These are phyloP conservation scores for Drosophila fuyamai DNA, from an alignment of 1,140 invertebrate genomes.

Conservation along the genomic window DNA sequence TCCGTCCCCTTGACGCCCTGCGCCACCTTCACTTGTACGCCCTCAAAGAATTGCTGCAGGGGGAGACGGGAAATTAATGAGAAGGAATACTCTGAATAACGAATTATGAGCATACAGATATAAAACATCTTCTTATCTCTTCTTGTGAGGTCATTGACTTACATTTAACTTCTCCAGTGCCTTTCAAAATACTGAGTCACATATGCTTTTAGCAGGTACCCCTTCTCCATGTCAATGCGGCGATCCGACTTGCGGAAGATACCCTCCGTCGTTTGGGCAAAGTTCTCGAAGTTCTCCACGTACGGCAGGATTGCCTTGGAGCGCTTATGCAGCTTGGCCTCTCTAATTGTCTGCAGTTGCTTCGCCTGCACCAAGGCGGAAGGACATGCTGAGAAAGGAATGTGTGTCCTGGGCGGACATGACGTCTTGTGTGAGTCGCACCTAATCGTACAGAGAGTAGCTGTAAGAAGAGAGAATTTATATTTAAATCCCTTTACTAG, in stretches of 20 bases:
- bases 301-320: constrained; percentile 96
- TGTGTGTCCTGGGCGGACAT: constrained; percentile 95
- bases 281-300: constrained; percentile 96
- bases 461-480: constrained; percentile 85
- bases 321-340: constrained; percentile 90
- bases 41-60: constrained; percentile 95
- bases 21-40: constrained; percentile 94
- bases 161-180: constrained; percentile 97
- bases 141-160: constrained; percentile 56
- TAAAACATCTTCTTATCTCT: background rate
- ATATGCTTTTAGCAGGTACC: constrained; percentile 95
- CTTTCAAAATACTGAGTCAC: constrained; percentile 97
- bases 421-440: constrained; percentile 95
- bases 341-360: constrained; percentile 93
- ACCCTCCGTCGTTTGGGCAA: constrained; percentile 93
- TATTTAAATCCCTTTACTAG: background rate
- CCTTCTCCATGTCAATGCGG: constrained; percentile 97
- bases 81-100: too few species aligned
- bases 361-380: constrained; percentile 96
- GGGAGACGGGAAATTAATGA: background rate
- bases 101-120: background rate
- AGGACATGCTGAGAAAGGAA: constrained; percentile 95
- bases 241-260: constrained; percentile 95
- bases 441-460: constrained; percentile 96
- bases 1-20: constrained; percentile 98